Base-by-base conservation (phyloP, 2,888 invertebrate species). In the Flabesymbios commensalis region DNA sequence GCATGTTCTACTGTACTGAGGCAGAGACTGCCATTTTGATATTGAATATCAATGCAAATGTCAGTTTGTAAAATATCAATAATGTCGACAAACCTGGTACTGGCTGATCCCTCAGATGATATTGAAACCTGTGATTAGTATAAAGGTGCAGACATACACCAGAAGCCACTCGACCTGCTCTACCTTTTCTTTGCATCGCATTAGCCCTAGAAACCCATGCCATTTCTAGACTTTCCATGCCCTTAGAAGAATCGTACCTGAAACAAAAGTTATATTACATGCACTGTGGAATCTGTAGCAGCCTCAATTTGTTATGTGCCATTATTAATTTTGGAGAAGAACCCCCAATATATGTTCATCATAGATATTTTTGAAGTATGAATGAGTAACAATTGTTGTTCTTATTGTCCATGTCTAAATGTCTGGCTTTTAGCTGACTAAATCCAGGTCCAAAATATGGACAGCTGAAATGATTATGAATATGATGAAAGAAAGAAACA, bases 101-200 rank as follows among this genome's bases (percentile, higher is more conserved):
- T 1, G 78, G 84, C 2, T 90, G 88, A 63, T 89, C 90, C 24
- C 88, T 65, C 26, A 87, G 85, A 55, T 95, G 86, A 0, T 81
- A 77, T 43, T 83, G 77, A 64, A 89, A 89, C 14, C 93, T 87
- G 43, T 86, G 88, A 73, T 87, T 86, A 4, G 90, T 88, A 75
- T 88, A 89, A 24, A 96, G 80, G 80, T 94, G 93, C 79, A 90
- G 96, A 77, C 94, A 95, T 60, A 90, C 84, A 1, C 96, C 96
- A 0, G 91, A 87, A 77, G 90, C 89, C 1, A 94, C 93, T 59
- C 94, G 86, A 10, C 96, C 96, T n/a, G 94, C 93, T 60, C 95
- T 86, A 0, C 95, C 96, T 29, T 87, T 88, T 75, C 96, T 86
- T 81, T 96, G 96, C 59, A 87, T 86, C 0, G 93, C 88, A 84